Percentiles rank a stretch among this genome's conserved stretches.
These are phyloP conservation scores for Stenoptilia bipunctidactyla DNA, from an alignment of 2,888 invertebrate genomes.

Conservation along the genomic window DNA sequence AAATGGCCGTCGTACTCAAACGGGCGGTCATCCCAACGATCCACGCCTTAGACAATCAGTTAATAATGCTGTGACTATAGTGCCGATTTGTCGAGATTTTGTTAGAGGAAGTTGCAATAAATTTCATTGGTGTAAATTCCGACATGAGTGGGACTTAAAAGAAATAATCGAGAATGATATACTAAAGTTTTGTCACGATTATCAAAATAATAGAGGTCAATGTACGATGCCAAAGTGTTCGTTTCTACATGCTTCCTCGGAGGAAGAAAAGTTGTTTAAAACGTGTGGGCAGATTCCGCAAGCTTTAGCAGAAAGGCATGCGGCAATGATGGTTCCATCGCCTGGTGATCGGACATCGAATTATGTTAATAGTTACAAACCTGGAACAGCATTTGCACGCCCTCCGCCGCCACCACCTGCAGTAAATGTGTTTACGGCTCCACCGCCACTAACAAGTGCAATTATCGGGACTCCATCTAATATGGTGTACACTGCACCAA, in stretches of 20 bases:
- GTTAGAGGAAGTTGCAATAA: not conserved
- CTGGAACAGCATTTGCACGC: no score
- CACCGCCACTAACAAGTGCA: not conserved
- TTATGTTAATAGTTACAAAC: no score
- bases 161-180: not conserved
- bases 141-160: not conserved
- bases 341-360: no score
- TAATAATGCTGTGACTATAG: not conserved
- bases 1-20: not conserved
- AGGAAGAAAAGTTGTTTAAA: not conserved
- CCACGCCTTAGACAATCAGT: not conserved
- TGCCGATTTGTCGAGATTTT: not conserved
- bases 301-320: not conserved
- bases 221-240: not conserved
- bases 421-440: not conserved
- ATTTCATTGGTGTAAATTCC: not conserved
- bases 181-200: not conserved
- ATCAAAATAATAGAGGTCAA: not conserved
- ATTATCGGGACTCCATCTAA: not conserved
- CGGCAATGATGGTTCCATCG: not conserved
- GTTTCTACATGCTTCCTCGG: not conserved
- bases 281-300: not conserved
- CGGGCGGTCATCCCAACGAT: not conserved
- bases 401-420: not conserved
- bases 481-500: not conserved